These are phyloP conservation scores for Corella eumyota DNA, from an alignment of 23 tunicate genomes.

Conservation along the genomic window DNA sequence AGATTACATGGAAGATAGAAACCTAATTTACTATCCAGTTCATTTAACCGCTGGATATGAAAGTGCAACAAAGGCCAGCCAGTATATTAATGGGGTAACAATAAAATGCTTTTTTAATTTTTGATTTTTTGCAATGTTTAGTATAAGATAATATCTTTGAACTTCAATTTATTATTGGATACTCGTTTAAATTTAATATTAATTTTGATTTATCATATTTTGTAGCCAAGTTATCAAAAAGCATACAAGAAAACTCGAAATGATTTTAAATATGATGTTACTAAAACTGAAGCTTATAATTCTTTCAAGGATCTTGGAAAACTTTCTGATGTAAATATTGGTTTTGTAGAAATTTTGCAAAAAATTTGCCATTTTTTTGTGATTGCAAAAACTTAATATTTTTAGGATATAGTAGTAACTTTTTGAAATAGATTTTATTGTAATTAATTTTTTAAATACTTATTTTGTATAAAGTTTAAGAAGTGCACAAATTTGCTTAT, in stretches of 20 bases:
- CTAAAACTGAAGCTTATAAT: conserved; percentile 54
- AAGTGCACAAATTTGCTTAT: no score
- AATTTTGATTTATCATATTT: conserved; percentile 5
- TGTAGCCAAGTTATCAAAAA: conserved; percentile 66
- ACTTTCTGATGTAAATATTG: conserved; percentile 52
- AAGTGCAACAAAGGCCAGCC: conserved; percentile 61
- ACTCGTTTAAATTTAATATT: background rate
- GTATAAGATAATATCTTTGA: background rate
- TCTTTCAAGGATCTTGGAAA: conserved; percentile 27
- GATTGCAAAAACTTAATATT: no score
- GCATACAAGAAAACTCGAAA: conserved; percentile 22
- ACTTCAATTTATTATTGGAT: background rate
- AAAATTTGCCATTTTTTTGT: background rate
- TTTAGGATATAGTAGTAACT: background rate
- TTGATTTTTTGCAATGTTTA: background rate
- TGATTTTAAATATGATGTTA: conserved; percentile 52
- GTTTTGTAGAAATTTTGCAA: no score
- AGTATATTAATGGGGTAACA: conserved; percentile 66
- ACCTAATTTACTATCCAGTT: conserved; percentile 93
- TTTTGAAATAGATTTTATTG: background rate
- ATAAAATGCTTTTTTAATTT: background rate
- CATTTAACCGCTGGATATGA: conserved; percentile 96
- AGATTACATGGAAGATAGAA: conserved; percentile 93
- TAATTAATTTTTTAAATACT: no score
- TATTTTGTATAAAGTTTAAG: no score